Evolutionary conservation across 2,888 invertebrate genomes (phyloP), one percentile per base, ranked within the genome.

Genomic region (Mantis religiosa): DNA sequence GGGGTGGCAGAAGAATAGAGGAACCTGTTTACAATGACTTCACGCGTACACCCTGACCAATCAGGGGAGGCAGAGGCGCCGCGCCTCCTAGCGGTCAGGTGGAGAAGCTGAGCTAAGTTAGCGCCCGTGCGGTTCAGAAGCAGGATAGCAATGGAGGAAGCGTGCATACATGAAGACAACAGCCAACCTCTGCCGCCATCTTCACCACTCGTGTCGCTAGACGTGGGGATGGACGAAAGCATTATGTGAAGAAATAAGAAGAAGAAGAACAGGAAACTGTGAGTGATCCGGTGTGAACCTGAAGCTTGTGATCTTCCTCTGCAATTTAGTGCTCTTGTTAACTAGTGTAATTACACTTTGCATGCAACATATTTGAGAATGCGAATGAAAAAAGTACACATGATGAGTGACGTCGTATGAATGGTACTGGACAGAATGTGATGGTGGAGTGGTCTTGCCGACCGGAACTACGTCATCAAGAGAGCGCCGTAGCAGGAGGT

Each of bases 391-490:
- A 71, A 71, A 71, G 54, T 71, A 71, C 54, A 71, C 54, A 71
- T 71, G 20, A 71, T 71, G 54, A 71, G 54, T 71, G 54, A 71
- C 54, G 54, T 71, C 25, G 54, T 71, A 71, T 71, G 54, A 71
- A 71, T 71, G 54, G 25, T 71, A 71, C 54, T 71, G 54, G 54
- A 71, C 54, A 71, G 54, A 71, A 71, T 71, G 54, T 71, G 54
- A 71, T 71, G 54, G 54, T 71, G 54, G 54, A 71, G 54, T 71
- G 54, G 54, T 71, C 54, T 71, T 71, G 54, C 54, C 54, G 54
- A 71, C 82, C 28, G 87, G 87, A 87, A 87, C n/a, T 87, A 87
- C 87, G 82, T 87, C 87, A 87, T 82, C 87, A 83, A 82, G 82
- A 85, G n/a, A 89, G 41, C 82, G 47, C 54, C 30, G 83, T 86